Evolutionary conservation across 2,888 invertebrate species (phyloP).

Genomic region (Leptogaster cylindrica): DNA sequence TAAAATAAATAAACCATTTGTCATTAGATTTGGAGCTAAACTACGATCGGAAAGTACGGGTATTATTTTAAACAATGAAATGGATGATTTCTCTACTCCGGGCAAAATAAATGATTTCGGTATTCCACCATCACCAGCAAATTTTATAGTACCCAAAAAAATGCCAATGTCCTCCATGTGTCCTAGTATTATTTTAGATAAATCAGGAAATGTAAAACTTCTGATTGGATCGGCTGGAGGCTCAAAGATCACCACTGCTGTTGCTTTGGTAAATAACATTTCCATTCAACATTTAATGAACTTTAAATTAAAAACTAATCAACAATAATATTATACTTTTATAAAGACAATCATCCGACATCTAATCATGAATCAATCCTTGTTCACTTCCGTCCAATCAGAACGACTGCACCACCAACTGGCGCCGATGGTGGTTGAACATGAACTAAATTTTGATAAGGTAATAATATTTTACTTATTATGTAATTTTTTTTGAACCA

Average conservation of each 20-base stretch:
- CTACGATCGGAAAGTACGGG: slow-evolving; percentile 79
- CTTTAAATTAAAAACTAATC: too few relatives aligned
- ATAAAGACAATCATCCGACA: slow-evolving; percentile 70
- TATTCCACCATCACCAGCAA: slow-evolving; percentile 81
- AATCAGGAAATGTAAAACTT: slow-evolving; percentile 68
- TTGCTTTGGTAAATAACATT: slow-evolving; percentile 69
- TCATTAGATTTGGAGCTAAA: slow-evolving; percentile 79
- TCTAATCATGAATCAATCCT: slow-evolving; percentile 69
- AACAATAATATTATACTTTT: neutral
- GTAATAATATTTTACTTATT: too few relatives aligned
- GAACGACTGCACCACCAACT: slow-evolving; percentile 88
- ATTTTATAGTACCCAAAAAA: slow-evolving; percentile 82
- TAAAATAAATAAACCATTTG: too few relatives aligned
- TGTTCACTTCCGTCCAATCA: slow-evolving; percentile 72
- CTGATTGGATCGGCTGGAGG: slow-evolving; percentile 90
- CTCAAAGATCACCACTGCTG: slow-evolving; percentile 84
- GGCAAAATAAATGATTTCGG: slow-evolving; percentile 75
- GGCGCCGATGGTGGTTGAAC: slow-evolving; percentile 73
- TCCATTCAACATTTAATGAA: neutral
- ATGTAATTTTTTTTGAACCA: too few relatives aligned
- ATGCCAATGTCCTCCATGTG: slow-evolving; percentile 91
- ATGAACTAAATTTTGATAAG: slow-evolving; percentile 70
- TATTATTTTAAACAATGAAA: slow-evolving; percentile 91
- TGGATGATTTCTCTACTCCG: slow-evolving; percentile 95
- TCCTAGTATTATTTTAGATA: slow-evolving; percentile 78